Evolutionary conservation across 2,888 invertebrate genomes (phyloP).

Genomic region (Ommatoiulus sabulosus): DNA sequence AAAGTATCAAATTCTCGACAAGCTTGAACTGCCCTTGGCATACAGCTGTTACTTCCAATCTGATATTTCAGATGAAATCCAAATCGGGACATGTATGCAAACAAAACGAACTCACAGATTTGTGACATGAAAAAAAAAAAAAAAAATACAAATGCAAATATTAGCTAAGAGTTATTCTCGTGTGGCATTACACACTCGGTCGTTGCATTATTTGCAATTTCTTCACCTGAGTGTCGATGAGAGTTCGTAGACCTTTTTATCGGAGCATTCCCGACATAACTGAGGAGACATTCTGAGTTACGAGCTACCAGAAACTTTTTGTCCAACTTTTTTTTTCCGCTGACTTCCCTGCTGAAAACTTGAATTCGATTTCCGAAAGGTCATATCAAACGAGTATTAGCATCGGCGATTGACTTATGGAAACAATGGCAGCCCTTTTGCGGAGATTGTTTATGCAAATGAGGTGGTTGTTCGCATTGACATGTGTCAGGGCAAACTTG

Average conservation of each 20-base stretch:
- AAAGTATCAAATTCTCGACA: too few relatives aligned
- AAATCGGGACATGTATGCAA: too few relatives aligned
- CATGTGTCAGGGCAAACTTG: slow-evolving; percentile 27
- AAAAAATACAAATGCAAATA: background rate
- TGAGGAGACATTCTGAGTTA: background rate
- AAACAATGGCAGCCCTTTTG: background rate
- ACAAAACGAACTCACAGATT: too few relatives aligned
- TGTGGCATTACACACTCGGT: background rate
- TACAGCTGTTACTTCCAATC: background rate
- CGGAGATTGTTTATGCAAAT: background rate
- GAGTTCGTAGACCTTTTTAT: slow-evolving; percentile 42
- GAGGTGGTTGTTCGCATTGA: background rate
- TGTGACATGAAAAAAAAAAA: too few relatives aligned
- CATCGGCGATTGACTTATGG: background rate
- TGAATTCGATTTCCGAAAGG: background rate
- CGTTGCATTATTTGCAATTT: slow-evolving; percentile 26
- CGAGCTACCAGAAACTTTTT: slow-evolving; percentile 12
- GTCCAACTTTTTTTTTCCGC: background rate
- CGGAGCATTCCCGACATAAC: slow-evolving; percentile 24
- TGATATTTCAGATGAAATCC: background rate
- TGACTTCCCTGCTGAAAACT: background rate
- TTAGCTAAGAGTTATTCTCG: background rate
- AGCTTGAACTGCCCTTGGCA: background rate
- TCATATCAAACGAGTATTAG: background rate
- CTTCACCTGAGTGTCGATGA: slow-evolving; percentile 36